Evolutionary conservation across 2,888 invertebrate species (phyloP), one percentile per base, ranked within the genome.

Genomic region (Cetonia aurata): DNA sequence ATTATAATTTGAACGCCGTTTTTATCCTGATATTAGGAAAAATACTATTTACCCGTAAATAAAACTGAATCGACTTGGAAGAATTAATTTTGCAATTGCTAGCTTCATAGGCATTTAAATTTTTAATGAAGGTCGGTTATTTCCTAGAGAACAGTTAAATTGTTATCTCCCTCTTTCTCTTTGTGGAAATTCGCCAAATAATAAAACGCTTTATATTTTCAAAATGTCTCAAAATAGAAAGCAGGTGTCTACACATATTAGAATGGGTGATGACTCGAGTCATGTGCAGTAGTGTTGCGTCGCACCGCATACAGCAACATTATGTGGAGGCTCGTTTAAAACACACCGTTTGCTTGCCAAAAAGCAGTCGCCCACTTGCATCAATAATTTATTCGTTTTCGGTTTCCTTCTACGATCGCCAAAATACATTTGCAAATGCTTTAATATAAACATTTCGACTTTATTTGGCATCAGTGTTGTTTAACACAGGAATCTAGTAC

Each of bases 221-320:
- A 55, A 55, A 55, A 55, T 33, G 10, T 55, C 55, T 33, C 31
- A 33, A 55, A 55, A 55, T 55, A 55, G 55, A 55, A 55, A 13
- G 25, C 3, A 25, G 53, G 31, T 53, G 53, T 31, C 53, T 53
- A 53, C 37, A 37, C 10, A 37, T 31, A 33, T 55, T 55, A 55
- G 55, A 55, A 33, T 55, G 55, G 33, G n/a, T 33, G n/a, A n/a
- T n/a, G 13, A 8, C 13, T 55, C 33, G 37, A 55, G 55, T 55
- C 55, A 55, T 55, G 55, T 55, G 55, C 33, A 55, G 55, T 55
- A 13, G 55, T 33, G 12, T 13, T 55, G 31, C 33, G 33, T 10
- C 33, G 13, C 33, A 33, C n/a, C 33, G 31, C 25, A 25, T 25
- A 55, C 25, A 33, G 4, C 33, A 55, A 31, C n/a, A 31, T 6